Base-by-base conservation (phyloP, 2,888 invertebrate genomes). In the Drosophila quinaria region DNA sequence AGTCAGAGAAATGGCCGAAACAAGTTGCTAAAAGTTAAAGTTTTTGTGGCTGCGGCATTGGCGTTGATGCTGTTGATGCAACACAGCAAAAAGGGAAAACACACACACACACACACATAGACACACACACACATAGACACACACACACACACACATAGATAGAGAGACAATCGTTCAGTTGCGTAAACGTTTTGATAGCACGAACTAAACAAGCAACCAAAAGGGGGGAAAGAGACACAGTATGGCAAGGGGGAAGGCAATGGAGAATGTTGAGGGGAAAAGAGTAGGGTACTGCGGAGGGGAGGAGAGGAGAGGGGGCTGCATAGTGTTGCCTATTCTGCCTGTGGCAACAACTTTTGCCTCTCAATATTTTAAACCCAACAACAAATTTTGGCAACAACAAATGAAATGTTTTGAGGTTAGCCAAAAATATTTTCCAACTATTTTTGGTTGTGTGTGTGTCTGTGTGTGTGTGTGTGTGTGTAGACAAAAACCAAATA, bases 351-450 rank as follows among this genome's bases (percentile, higher is more conserved):
- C 62, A 83, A 81, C 74, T 80, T 81, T 72, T 73, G 58, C 75
- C 68, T 59, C 74, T 88, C 90, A 88, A 86, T 86, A 88, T 89
- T 90, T 88, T 71, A 78, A 80, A 41, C 68, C 74, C 70, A 86
- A 75, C 80, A 78, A 87, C 80, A 78, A 87, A 80, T 87, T 87
- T 56, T 13, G 56, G 47, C 56, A 72, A 62, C 58, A 56, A 64
- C 55, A 73, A 85, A 80, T 82, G 62, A 87, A 85, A 85, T 85
- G 83, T 89, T 77, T 89, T 89, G 77, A 77, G 89, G 88, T 88
- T 85, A 63, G 68, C 83, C 86, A 67, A 74, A 84, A 85, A 84
- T 89, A 87, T 89, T 81, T 86, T 52, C 56, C 66, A 71, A 62
- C 85, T 67, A 81, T 80, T 84, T 60, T 61, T 42, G 10, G 42